These are phyloP conservation scores for Fopius arisanus DNA, from an alignment of 1,140 invertebrate species.

Conservation along the genomic window DNA sequence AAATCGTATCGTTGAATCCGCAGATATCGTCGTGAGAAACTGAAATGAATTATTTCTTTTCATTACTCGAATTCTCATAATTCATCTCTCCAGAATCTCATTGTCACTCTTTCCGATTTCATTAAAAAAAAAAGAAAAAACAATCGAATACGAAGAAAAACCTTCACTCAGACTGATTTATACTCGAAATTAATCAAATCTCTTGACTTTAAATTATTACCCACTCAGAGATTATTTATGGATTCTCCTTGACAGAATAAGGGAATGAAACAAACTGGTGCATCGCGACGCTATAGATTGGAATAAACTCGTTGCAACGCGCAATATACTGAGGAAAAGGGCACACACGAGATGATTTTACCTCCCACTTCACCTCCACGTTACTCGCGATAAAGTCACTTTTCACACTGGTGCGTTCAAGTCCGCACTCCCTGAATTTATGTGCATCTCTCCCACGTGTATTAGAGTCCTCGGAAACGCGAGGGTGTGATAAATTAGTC, in stretches of 20 bases:
- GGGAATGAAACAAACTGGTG: constrained; percentile 5
- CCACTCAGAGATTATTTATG: background rate
- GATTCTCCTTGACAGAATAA: constrained; percentile 1
- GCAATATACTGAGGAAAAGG: background rate
- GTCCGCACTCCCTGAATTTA: constrained; percentile 18
- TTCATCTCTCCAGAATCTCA: too few species aligned
- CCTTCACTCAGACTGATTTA: background rate
- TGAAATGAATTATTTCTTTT: too few species aligned
- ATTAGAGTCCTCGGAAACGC: constrained; percentile 17
- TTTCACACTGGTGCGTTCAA: constrained; percentile 21
- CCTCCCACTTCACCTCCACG: background rate
- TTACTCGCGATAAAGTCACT: constrained; percentile 16
- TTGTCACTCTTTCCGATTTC: too few species aligned
- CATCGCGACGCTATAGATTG: background rate
- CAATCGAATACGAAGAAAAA: too few species aligned
- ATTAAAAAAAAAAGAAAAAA: too few species aligned
- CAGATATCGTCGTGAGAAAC: too few species aligned
- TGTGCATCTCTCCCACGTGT: constrained; percentile 22
- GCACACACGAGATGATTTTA: background rate
- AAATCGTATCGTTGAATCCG: too few species aligned
- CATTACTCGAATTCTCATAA: too few species aligned
- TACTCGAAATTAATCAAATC: background rate
- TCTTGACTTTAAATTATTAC: background rate
- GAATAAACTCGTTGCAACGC: background rate
- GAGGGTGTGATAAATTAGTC: constrained; percentile 61